Evolutionary conservation across 1,140 invertebrate species (phyloP).

Genomic region (Pogonognathellus flavescens): DNA sequence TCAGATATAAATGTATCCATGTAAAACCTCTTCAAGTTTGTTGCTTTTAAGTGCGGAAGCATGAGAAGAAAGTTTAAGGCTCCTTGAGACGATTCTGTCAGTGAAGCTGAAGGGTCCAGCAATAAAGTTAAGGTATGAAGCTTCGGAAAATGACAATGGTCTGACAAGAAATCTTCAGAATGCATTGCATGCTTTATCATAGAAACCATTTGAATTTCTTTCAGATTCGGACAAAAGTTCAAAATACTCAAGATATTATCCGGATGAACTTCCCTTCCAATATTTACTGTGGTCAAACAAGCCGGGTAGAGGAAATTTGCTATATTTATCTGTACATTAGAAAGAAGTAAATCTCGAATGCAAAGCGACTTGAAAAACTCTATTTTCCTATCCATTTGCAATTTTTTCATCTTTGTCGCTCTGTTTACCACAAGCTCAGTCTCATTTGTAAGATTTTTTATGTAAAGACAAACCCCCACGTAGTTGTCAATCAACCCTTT

Average conservation of each 20-base stretch:
- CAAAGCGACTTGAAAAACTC: neutral
- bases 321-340: neutral
- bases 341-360: neutral
- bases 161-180: neutral
- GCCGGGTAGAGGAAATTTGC: neutral
- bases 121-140: neutral
- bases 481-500: neutral
- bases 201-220: neutral
- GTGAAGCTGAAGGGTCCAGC: neutral
- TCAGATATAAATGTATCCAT: neutral
- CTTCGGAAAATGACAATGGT: neutral
- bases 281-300: neutral
- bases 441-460: neutral
- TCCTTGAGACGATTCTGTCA: neutral
- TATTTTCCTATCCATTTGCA: neutral
- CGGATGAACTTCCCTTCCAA: neutral
- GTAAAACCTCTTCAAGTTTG: neutral
- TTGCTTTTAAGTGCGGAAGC: neutral
- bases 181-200: neutral
- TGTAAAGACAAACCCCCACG: neutral
- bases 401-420: neutral
- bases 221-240: neutral
- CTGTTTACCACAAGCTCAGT: neutral
- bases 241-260: neutral
- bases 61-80: neutral